Evolutionary conservation across 2,797 vertebrate species (phyloP).

Genomic region (Perodicticus potto): DNA sequence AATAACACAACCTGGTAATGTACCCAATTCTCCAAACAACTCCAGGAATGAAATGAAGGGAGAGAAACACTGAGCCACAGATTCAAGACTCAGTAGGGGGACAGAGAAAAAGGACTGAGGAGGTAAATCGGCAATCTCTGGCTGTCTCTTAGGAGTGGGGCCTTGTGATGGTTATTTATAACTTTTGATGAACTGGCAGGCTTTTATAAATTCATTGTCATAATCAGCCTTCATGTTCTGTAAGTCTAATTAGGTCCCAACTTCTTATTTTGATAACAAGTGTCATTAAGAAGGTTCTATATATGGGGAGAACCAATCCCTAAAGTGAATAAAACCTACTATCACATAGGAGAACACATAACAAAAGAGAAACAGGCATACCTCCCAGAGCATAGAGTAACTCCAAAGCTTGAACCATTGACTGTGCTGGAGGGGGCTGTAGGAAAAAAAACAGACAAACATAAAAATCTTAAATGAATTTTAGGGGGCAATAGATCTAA

Average conservation of each 20-base stretch:
- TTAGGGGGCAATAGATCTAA: background rate
- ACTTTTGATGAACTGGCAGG: background rate
- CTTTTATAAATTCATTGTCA: background rate
- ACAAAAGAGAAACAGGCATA: constrained; percentile 85
- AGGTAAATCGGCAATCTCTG: background rate
- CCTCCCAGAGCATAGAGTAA: constrained; percentile 98
- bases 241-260: constrained; percentile 3
- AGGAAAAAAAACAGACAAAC: constrained; percentile 32
- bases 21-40: background rate
- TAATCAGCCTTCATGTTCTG: background rate
- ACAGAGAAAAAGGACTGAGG: background rate
- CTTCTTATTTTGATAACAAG: background rate
- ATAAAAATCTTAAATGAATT: background rate
- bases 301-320: background rate
- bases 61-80: background rate
- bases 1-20: background rate
- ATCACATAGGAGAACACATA: background rate
- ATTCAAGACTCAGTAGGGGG: background rate
- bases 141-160: background rate
- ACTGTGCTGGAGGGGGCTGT: constrained; percentile 98
- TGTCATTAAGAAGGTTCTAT: background rate
- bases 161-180: background rate
- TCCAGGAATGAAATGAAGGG: background rate
- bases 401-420: constrained; percentile 99
- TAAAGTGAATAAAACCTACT: background rate